Evolutionary conservation across 2,888 invertebrate genomes (phyloP).

Genomic region (Plutella xylostella): DNA sequence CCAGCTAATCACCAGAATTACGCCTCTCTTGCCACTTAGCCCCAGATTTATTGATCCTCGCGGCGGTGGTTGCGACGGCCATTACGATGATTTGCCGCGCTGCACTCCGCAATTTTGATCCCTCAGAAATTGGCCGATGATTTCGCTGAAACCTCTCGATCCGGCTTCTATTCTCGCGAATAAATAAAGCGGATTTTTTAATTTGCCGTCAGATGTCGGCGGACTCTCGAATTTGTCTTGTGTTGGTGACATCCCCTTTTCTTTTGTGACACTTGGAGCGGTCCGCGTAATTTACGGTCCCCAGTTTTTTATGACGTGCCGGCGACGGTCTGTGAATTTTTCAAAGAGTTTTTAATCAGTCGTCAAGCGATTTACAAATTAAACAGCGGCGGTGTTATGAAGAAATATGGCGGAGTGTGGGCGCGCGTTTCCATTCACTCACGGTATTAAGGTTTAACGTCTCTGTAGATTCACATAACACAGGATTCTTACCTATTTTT

Average conservation of each 20-base stretch:
- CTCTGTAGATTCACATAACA: too few relatives aligned
- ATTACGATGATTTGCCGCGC: slow-evolving; percentile 32
- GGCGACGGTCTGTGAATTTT: slow-evolving; percentile 45
- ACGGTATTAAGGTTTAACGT: too few relatives aligned
- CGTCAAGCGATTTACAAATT: slow-evolving; percentile 69
- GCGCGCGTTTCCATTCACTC: slow-evolving; percentile 34
- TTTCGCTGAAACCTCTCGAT: too few relatives aligned
- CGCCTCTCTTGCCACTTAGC: slow-evolving; percentile 22
- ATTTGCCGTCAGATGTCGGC: slow-evolving; percentile 8
- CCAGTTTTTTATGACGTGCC: too few relatives aligned
- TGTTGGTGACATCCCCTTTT: slow-evolving; percentile 12
- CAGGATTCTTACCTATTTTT: too few relatives aligned
- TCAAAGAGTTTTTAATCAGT: slow-evolving; percentile 69
- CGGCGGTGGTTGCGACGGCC: slow-evolving; percentile 20
- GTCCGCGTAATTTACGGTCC: slow-evolving; percentile 6
- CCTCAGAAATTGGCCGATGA: slow-evolving; percentile 13
- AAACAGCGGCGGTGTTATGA: slow-evolving; percentile 65
- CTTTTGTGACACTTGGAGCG: slow-evolving; percentile 1
- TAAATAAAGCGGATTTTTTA: slow-evolving; percentile 2
- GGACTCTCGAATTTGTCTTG: slow-evolving; percentile 1
- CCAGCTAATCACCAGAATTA: slow-evolving; percentile 30
- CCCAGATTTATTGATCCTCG: slow-evolving; percentile 30
- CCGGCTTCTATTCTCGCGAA: too few relatives aligned
- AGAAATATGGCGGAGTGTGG: slow-evolving; percentile 50
- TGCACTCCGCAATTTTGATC: slow-evolving; percentile 31